A percentile compares a stretch with the other conserved stretches of the same genome.
Conservation (phyloP, 2,888 invertebrate genomes). For the Cerceris ruficornis region DNA sequence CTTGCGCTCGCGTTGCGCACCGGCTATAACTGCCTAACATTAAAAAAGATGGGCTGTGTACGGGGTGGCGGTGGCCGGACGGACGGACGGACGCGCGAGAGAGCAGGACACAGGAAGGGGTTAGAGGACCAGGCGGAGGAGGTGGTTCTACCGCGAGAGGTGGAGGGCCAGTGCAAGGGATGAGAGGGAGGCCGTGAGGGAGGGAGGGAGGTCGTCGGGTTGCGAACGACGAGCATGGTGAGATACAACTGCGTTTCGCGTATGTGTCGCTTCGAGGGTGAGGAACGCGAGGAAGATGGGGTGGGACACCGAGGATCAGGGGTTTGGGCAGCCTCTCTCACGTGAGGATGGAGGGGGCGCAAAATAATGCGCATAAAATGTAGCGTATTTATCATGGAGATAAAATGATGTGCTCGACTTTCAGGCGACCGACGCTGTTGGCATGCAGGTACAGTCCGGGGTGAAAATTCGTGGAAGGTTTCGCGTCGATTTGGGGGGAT, state of each 20-base stretch:
- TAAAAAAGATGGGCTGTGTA: slow-evolving; percentile 81
- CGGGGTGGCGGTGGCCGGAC: slow-evolving; percentile 70
- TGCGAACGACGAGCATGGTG: slow-evolving; percentile 72
- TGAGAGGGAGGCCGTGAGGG: slow-evolving; percentile 18
- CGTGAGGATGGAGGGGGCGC: slow-evolving; percentile 73
- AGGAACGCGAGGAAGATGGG: slow-evolving; percentile 62
- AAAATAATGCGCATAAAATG: slow-evolving; percentile 81
- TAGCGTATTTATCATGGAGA: slow-evolving; percentile 81
- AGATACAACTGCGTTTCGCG: slow-evolving; percentile 69
- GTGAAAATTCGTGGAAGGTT: slow-evolving; percentile 56
- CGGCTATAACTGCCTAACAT: slow-evolving; percentile 82
- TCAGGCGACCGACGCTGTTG: slow-evolving; percentile 74
- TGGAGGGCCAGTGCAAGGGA: slow-evolving; percentile 33
- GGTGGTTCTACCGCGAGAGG: slow-evolving; percentile 57
- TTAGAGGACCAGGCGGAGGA: slow-evolving; percentile 63
- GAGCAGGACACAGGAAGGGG: slow-evolving; percentile 61
- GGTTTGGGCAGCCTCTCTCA: slow-evolving; percentile 57
- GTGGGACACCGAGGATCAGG: slow-evolving; percentile 48
- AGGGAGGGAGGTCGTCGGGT: slow-evolving; percentile 76
- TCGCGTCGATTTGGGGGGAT: slow-evolving; percentile 2
- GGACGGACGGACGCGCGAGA: slow-evolving; percentile 58
- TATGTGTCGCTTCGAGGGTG: slow-evolving; percentile 67
- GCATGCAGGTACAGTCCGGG: slow-evolving; percentile 66
- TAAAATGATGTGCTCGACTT: slow-evolving; percentile 80
- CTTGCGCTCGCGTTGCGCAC: slow-evolving; percentile 70